Base-by-base conservation (phyloP, 2,113 vertebrate species). In the Scomber japonicus region DNA sequence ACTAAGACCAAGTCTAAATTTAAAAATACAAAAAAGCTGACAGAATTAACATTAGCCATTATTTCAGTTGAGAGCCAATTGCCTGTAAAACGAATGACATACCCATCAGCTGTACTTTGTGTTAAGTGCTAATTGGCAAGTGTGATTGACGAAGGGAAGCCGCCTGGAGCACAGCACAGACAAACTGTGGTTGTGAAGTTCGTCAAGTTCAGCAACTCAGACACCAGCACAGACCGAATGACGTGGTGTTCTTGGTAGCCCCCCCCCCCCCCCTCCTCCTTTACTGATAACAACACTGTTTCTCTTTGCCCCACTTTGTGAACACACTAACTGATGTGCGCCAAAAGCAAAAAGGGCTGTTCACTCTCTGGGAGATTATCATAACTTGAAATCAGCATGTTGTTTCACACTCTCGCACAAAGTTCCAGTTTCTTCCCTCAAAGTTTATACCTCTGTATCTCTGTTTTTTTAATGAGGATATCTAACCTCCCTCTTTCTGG, bases 381-480 rank as follows among this genome's bases (percentile, higher is more conserved):
- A 80, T 31, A 80, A 59, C 69, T 77, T 72, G 54, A 73, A 85
- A 76, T 86, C 57, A 79, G 78, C 55, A 57, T 54, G 54, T 62
- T 69, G 44, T 65, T 48, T 76, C 30, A 0, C 4, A 2, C 15
- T 77, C 49, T 77, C 49, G 79, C n/a, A 11, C 46, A 51, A 78
- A 82, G 61, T 72, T 88, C 21, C 12, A 11, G 0, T 15, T 64
- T 74, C 60, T 64, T 13, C 9, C 35, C 54, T 86, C 31, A 65
- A 76, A 86, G 19, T 89, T 83, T 80, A 27, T 27, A 77, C 77
- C 71, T 76, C 51, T 51, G 14, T 61, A 51, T 84, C 24, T 76
- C 31, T 86, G 27, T 76, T 80, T 84, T 57, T 70, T 83, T 89
- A 85, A 90, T 82, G 84, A 86, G 81, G 55, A 62, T 50, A 78